Base-by-base conservation (phyloP, 2,797 vertebrate genomes). In the Spondyliosoma cantharus region DNA sequence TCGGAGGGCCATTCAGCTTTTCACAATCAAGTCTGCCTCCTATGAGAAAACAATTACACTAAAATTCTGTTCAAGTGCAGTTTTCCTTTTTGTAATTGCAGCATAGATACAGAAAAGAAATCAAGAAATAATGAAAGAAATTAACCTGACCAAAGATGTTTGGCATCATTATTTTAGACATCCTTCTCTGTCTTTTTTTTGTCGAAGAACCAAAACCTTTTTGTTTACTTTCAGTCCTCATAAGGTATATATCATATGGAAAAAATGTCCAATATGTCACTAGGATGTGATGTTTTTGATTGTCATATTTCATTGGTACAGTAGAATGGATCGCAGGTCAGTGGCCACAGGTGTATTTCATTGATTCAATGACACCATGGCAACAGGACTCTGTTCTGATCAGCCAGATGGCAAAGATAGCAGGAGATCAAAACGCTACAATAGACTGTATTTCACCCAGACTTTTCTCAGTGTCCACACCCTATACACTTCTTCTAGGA, bases 321-420 rank as follows among this genome's bases (percentile, higher is more conserved):
- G 56, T 32, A 66, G 71, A 81, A 81, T 74, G 13, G 48, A 78
- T 66, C 71, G 43, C 57, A 76, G 81, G 74, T 79, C 80, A 87
- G 57, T 25, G 63, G 62, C 37, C 71, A 45, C 64, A 50, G 0
- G n/a, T 11, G 45, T 56, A 53, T 81, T 83, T 63, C 12, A 50
- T 0, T 73, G 14, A 67, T 68, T 72, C 29, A 58, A 12, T 37
- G 70, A 57, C 20, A 25, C 80, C 81, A 50, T 84, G 59, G 82
- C 45, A 88, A 79, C 83, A 73, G 11, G 54, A 73, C 29, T 72
- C 16, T 61, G 24, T 50, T 74, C 71, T 5, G 22, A 50, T 63
- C 71, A 69, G 29, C 19, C 52, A 54, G 54, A 69, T 52, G 32
- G n/a, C 29, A 37, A 37, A 37, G 32, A 37, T 37, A 9, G 9